Conservation (phyloP, 2,797 vertebrate species). For the Molothrus aeneus region DNA sequence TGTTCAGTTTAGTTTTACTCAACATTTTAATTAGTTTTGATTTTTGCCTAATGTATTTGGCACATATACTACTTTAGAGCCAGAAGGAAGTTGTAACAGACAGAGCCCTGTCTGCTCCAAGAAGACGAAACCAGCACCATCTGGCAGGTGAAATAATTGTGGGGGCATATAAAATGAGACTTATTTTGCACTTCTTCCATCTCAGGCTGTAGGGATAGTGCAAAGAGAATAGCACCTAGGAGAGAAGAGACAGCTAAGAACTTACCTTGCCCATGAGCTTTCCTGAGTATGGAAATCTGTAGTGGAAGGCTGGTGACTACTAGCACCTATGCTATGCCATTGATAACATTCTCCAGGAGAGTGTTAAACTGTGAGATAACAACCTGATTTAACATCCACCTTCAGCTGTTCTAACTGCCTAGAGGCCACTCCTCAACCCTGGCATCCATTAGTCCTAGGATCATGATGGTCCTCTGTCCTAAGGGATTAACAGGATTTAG, state of each 20-base stretch:
- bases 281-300: neutral
- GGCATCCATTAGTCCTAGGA: neutral
- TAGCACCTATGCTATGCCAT: neutral
- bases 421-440: neutral
- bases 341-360: neutral
- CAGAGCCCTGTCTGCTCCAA: neutral
- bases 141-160: neutral
- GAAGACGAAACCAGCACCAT: neutral
- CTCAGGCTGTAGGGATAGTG: neutral
- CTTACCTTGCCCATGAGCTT: neutral
- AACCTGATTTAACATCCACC: neutral
- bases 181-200: neutral
- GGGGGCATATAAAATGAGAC: neutral
- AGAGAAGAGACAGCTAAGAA: neutral
- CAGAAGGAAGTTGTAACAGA: neutral
- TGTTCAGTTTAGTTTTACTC: neutral
- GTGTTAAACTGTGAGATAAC: neutral
- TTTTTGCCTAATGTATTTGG: neutral
- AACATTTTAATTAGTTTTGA: neutral
- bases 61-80: neutral
- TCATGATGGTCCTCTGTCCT: accelerated
- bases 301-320: neutral
- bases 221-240: neutral
- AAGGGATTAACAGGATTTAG: neutral
- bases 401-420: neutral